Evolutionary conservation across 2,888 invertebrate species (phyloP), one percentile per base, ranked within the genome.

Genomic region (Aspidiotus rigidus): DNA sequence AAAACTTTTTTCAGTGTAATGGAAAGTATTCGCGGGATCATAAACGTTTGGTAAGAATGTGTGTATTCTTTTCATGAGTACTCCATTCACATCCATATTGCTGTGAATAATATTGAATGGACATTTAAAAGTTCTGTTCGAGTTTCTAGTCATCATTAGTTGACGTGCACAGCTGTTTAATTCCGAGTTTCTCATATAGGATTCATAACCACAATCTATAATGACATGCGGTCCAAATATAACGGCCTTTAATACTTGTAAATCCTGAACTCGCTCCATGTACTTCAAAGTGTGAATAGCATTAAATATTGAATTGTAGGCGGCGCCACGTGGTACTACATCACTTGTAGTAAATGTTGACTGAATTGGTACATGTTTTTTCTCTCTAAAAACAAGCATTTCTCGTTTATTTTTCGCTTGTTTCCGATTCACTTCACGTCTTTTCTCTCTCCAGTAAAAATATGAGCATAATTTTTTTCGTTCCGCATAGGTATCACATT

Each of bases 151-250:
- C 49, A 49, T 49, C 3, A 6, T n/a, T n/a, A 49, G 49, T 49
- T 49, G 49, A 13, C 49, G 10, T 13, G 49, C 49, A 6, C 49
- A 49, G n/a, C 10, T 49, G n/a, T n/a, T n/a, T 49, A 49, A 11
- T 49, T 49, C 49, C 3, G 11, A n/a, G 49, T 49, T n/a, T n/a
- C 11, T 49, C 49, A 49, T 49, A 49, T 49, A n/a, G n/a, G 49
- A 49, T 49, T 49, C 49, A n/a, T 49, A 49, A n/a, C 49, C n/a
- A 6, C 49, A 49, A n/a, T 49, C 49, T 49, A 49, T 49, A 49
- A 49, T n/a, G 11, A 49, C 3, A n/a, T 49, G 49, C n/a, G 49
- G 49, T 13, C 49, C 49, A 6, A 49, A 49, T 6, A 49, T 49
- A 3, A 6, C 49, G 10, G 49, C 49, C 28, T 28, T 28, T 5